These are phyloP conservation scores for Eubasilissa regina DNA, from an alignment of 1,140 invertebrate genomes.

Conservation along the genomic window DNA sequence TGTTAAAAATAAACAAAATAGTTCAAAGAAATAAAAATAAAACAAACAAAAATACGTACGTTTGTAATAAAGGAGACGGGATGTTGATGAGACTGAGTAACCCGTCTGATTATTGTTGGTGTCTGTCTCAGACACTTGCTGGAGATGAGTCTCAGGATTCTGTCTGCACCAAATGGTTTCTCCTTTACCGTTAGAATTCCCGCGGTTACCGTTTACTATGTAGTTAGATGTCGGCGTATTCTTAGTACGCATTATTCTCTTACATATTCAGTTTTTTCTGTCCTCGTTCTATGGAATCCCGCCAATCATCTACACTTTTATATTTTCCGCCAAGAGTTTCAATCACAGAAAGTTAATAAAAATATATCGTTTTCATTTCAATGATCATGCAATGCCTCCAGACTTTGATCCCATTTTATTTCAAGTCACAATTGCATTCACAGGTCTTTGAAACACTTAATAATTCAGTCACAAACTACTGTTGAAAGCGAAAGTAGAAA, in stretches of 20 bases:
- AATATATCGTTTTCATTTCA: too few species aligned
- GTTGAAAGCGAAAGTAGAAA: constrained; percentile 38
- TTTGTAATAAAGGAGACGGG: constrained; percentile 49
- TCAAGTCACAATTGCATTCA: not conserved
- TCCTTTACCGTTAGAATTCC: constrained; percentile 8
- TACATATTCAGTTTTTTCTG: constrained; percentile 46
- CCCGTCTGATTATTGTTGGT: constrained; percentile 58
- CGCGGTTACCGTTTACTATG: constrained; percentile 12
- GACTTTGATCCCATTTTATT: constrained; percentile 51
- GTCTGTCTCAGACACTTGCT: constrained; percentile 37
- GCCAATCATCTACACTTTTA: not conserved
- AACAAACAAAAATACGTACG: constrained; percentile 58
- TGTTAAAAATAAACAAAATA: not conserved
- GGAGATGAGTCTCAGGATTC: not conserved
- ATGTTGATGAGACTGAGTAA: constrained; percentile 34
- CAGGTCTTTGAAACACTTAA: constrained; percentile 1
- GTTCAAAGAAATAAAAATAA: constrained; percentile 38
- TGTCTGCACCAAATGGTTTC: constrained; percentile 27
- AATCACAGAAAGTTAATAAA: not conserved
- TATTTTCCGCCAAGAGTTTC: too few species aligned
- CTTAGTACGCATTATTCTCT: constrained; percentile 59
- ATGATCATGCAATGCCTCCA: constrained; percentile 23
- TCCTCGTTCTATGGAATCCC: not conserved
- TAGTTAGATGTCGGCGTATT: constrained; percentile 55
- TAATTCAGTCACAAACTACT: constrained; percentile 1